phyloP scores from a whole-genome alignment of 1,140 invertebrate genomes.

The Drosophila ambigua region DNA sequence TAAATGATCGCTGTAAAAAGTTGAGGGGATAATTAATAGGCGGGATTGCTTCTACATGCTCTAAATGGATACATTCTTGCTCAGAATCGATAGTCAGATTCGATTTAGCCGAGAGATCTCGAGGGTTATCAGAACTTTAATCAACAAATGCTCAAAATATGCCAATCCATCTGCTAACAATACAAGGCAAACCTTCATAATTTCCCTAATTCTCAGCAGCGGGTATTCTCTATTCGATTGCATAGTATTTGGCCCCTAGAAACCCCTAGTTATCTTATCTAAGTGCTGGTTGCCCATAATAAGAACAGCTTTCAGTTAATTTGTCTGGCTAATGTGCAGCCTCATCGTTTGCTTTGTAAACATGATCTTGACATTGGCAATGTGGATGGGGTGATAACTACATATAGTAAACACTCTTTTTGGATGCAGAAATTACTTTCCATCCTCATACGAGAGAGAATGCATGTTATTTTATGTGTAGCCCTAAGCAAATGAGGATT shows the following conservation, averaged over 20 bases:
- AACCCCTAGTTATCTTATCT: background rate
- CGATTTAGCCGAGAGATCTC: no score
- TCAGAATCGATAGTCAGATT: slow-evolving; percentile 1
- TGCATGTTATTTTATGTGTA: background rate
- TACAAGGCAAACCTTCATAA: no score
- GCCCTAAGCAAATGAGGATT: slow-evolving; percentile 25
- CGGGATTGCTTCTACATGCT: no score
- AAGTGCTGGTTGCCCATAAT: background rate
- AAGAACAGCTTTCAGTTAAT: background rate
- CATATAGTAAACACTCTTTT: background rate
- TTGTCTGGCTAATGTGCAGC: no score
- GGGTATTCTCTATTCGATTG: no score
- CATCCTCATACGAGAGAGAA: no score
- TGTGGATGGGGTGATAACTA: background rate
- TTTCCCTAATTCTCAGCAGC: no score
- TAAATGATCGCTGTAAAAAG: slow-evolving; percentile 9
- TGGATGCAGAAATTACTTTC: background rate
- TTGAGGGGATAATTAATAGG: no score
- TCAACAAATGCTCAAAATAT: background rate
- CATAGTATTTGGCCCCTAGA: no score
- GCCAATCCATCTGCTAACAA: no score
- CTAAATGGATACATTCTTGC: background rate
- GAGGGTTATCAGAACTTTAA: background rate
- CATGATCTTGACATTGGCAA: slow-evolving; percentile 1
- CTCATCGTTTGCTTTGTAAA: background rate